Conservation (phyloP, 2,113 vertebrate species). For the Cryptotis parvus region DNA sequence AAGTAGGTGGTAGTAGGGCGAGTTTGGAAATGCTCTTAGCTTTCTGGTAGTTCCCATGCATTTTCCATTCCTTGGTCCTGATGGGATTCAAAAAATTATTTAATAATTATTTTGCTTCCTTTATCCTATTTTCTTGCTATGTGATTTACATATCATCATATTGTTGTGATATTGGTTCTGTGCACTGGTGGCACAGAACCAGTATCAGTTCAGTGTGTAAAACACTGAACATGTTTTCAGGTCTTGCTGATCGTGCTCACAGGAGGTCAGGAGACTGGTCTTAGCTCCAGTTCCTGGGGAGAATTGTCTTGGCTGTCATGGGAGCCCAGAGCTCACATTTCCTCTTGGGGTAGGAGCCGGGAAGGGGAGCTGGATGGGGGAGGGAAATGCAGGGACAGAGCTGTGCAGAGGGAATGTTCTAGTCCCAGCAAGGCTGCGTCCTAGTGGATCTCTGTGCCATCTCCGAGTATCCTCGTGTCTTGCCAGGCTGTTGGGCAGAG, state of each 20-base stretch:
- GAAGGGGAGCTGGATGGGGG: not conserved
- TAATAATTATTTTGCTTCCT: slow-evolving; percentile 18
- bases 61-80: not conserved
- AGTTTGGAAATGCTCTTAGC: slow-evolving; percentile 2
- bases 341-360: not conserved
- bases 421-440: not conserved
- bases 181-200: not conserved
- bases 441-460: not conserved
- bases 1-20: not conserved
- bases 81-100: not conserved
- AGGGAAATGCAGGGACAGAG: fast-evolving
- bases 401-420: slow-evolving; percentile 28
- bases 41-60: not conserved
- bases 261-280: not conserved
- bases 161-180: not conserved
- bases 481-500: not conserved
- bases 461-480: slow-evolving; percentile 40
- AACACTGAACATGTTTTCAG: not conserved
- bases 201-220: no score
- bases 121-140: slow-evolving; percentile 19
- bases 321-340: not conserved
- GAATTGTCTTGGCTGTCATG: not conserved
- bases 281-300: not conserved
- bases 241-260: not conserved
- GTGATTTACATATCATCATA: not conserved